Evolutionary conservation across 2,888 invertebrate species (phyloP).

Genomic region (Cephalotes varians): DNA sequence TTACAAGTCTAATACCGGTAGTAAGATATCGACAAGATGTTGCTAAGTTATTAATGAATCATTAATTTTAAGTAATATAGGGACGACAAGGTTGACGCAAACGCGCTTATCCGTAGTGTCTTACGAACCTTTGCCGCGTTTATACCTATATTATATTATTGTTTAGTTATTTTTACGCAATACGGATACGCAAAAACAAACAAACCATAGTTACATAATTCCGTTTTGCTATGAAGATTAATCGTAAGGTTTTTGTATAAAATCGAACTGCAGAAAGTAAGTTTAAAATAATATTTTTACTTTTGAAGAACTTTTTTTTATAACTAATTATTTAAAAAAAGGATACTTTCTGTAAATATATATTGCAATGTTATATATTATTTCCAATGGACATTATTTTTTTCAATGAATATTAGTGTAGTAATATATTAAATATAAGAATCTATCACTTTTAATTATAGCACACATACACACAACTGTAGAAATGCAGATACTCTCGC

Average conservation of each 20-base stretch:
- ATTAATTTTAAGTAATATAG: conserved; percentile 3
- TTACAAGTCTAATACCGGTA: neutral
- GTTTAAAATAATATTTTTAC: neutral
- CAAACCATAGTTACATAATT: neutral
- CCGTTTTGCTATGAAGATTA: neutral
- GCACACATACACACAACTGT: too few relatives aligned
- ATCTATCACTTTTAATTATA: neutral
- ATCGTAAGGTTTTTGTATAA: neutral
- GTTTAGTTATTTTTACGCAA: neutral
- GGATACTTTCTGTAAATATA: neutral
- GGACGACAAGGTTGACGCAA: neutral
- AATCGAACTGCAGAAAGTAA: neutral
- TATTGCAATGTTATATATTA: neutral
- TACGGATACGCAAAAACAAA: neutral
- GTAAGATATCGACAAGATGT: neutral
- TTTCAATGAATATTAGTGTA: too few relatives aligned
- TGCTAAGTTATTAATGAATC: conserved; percentile 18
- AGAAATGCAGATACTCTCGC: conserved; percentile 26
- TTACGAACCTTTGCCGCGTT: neutral
- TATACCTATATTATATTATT: neutral
- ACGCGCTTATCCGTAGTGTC: neutral
- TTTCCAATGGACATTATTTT: neutral
- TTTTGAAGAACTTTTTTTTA: neutral
- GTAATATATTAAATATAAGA: too few relatives aligned
- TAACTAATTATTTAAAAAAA: neutral